Conservation (phyloP, 2,113 vertebrate species). For the Ondatra zibethicus region DNA sequence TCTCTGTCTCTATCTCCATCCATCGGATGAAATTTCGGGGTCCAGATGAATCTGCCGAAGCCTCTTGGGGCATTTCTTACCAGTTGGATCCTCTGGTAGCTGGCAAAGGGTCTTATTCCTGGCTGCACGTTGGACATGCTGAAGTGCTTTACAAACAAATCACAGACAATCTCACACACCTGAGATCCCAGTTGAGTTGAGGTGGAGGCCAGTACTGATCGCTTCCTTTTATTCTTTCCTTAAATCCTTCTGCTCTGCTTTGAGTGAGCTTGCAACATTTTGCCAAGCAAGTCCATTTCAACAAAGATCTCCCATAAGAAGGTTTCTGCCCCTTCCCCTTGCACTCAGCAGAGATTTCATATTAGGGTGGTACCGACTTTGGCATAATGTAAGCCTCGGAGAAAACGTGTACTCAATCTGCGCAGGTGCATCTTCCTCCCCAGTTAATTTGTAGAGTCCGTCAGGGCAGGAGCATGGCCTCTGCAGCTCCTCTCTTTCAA, state of each 20-base stretch:
- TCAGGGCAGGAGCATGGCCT: constrained; percentile 11
- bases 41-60: too few relatives aligned
- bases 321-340: background rate
- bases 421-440: background rate
- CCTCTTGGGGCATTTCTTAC: background rate
- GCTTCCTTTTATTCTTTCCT: background rate
- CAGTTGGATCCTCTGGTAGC: background rate
- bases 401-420: constrained; percentile 28
- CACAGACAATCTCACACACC: background rate
- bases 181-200: background rate
- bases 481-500: background rate
- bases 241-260: background rate
- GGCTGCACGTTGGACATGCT: background rate
- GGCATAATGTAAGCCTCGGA: background rate
- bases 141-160: background rate
- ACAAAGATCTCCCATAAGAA: background rate
- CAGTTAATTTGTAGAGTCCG: constrained; percentile 24
- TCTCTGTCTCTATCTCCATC: too few relatives aligned
- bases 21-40: too few relatives aligned
- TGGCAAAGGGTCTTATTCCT: background rate
- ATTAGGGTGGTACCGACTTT: background rate
- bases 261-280: background rate
- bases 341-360: background rate
- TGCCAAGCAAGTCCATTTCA: background rate
- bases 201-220: background rate